These are phyloP conservation scores for Habroteleia sp. DNA, from an alignment of 2,888 invertebrate species.

Conservation along the genomic window DNA sequence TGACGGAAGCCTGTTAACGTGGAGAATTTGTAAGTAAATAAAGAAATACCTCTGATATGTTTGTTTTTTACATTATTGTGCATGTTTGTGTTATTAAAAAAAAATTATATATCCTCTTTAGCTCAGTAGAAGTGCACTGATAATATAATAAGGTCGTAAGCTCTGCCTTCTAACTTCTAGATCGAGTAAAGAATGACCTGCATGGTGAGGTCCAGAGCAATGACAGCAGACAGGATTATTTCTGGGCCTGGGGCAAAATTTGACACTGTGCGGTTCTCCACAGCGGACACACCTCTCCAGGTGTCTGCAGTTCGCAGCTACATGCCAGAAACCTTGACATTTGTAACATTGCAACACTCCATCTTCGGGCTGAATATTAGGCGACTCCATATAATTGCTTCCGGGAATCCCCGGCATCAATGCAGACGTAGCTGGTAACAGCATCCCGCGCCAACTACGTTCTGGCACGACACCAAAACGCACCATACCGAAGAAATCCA, in stretches of 20 bases:
- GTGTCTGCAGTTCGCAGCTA: constrained; percentile 82
- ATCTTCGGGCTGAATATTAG: constrained; percentile 74
- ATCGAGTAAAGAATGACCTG: constrained; percentile 79
- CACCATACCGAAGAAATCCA: constrained; percentile 82
- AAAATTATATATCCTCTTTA: too few species aligned
- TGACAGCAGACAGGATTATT: constrained; percentile 82
- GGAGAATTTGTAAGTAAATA: constrained; percentile 20
- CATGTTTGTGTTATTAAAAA: too few species aligned
- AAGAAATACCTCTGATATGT: too few species aligned
- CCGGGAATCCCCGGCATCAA: constrained; percentile 24
- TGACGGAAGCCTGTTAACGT: constrained; percentile 75
- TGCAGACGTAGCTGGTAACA: constrained; percentile 9
- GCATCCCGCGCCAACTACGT: constrained; percentile 72
- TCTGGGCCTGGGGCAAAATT: constrained; percentile 81
- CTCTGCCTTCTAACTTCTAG: too few species aligned
- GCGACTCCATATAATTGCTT: constrained; percentile 58
- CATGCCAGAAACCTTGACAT: constrained; percentile 83
- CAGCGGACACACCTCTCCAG: constrained; percentile 82
- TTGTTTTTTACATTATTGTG: too few species aligned
- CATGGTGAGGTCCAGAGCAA: constrained; percentile 82
- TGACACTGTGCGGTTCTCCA: constrained; percentile 82
- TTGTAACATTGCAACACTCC: constrained; percentile 82
- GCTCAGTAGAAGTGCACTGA: too few species aligned
- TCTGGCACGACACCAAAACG: constrained; percentile 80
- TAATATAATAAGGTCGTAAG: too few species aligned